A percentile compares a stretch with the other conserved stretches of the same genome.
Evolutionary conservation across 1,140 invertebrate species (phyloP).

Genomic region (Atta texana): DNA sequence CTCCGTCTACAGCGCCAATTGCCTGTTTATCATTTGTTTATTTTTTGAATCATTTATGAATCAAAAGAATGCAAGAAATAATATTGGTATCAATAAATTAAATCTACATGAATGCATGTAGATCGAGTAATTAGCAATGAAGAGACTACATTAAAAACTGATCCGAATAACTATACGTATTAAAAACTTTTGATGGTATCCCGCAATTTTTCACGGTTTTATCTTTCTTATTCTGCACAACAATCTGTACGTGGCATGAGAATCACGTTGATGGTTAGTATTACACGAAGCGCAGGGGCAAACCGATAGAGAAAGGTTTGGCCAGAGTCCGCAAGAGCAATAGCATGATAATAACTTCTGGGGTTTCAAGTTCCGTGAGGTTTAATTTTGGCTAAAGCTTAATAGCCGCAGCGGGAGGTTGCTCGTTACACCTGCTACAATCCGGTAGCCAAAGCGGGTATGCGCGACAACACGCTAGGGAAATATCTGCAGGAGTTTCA

Average conservation of each 20-base stretch:
- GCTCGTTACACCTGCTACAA: constrained; percentile 73
- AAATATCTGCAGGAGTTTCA: constrained; percentile 77
- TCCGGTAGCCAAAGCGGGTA: constrained; percentile 71
- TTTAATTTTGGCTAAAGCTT: constrained; percentile 78
- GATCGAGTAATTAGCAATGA: too few relatives aligned
- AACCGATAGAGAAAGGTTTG: constrained; percentile 48
- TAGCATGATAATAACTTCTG: constrained; percentile 73
- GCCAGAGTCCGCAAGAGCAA: constrained; percentile 48
- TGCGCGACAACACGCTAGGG: constrained; percentile 78
- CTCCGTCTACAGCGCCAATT: too few relatives aligned
- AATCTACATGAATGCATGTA: too few relatives aligned
- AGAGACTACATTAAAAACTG: not conserved
- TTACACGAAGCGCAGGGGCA: constrained; percentile 30
- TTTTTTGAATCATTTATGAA: too few relatives aligned
- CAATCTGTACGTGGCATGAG: constrained; percentile 3
- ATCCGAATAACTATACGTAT: not conserved
- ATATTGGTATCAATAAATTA: too few relatives aligned
- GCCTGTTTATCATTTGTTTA: too few relatives aligned
- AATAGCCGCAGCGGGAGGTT: constrained; percentile 76
- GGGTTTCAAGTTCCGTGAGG: constrained; percentile 72
- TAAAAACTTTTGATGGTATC: constrained; percentile 8
- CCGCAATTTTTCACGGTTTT: not conserved
- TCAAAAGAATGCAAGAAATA: too few relatives aligned
- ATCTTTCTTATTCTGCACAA: not conserved
- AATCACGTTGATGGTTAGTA: constrained; percentile 37